Percentiles rank a stretch among this genome's conserved stretches.
phyloP scores from a whole-genome alignment of 2,888 invertebrate genomes.

The Pherbina coryleti region DNA sequence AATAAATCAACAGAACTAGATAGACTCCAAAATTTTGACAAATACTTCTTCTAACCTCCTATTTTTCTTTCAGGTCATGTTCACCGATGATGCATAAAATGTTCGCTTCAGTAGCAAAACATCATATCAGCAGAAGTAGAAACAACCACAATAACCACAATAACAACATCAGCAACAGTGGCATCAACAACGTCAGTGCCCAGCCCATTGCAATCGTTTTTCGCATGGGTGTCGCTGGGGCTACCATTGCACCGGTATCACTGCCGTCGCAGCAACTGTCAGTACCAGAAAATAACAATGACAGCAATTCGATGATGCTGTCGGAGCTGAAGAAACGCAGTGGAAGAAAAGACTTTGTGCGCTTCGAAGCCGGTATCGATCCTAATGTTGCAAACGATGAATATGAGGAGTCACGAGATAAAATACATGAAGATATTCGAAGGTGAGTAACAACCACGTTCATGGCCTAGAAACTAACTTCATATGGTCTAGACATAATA shows the following conservation, averaged over 20 bases:
- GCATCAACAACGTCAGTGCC: not conserved
- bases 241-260: conserved; percentile 11
- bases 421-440: conserved; percentile 25
- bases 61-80: not conserved
- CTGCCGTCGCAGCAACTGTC: not conserved
- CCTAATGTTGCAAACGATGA: not conserved
- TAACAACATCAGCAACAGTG: not conserved
- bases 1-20: too few species aligned
- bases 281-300: not conserved
- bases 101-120: conserved; percentile 1
- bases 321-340: conserved; percentile 19
- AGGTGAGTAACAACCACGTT: conserved; percentile 12
- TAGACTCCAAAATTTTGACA: too few species aligned
- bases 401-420: conserved; percentile 19
- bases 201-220: not conserved
- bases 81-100: not conserved
- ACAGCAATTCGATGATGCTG: conserved; percentile 25
- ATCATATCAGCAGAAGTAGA: not conserved
- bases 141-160: conserved; percentile 2
- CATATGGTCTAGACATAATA: too few species aligned
- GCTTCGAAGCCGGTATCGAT: not conserved
- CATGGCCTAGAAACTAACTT: too few species aligned
- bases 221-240: conserved; percentile 19
- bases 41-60: not conserved
- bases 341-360: conserved; percentile 27